These are phyloP conservation scores for Drosophila ambigua DNA, from an alignment of 1,140 invertebrate species.

Conservation along the genomic window DNA sequence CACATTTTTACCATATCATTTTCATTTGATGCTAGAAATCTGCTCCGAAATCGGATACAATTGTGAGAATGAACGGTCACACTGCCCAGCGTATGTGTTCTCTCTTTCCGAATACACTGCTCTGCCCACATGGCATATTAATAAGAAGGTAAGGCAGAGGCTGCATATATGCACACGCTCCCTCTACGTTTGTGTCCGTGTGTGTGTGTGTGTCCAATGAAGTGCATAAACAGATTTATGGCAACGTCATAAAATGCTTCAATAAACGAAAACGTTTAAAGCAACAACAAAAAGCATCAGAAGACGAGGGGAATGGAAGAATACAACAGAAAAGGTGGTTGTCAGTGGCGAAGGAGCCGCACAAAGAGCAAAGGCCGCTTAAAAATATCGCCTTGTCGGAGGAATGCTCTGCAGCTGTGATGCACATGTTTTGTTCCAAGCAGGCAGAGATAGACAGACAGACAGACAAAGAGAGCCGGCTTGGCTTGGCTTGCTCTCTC, in stretches of 20 bases:
- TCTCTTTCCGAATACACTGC: background rate
- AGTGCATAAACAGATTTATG: conserved; percentile 81
- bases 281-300: conserved; percentile 12
- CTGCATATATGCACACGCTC: background rate
- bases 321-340: conserved; percentile 65
- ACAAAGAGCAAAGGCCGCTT: conserved; percentile 69
- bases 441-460: conserved; percentile 19
- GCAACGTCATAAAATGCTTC: conserved; percentile 80
- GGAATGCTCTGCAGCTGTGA: conserved; percentile 67
- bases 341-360: conserved; percentile 65
- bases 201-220: conserved; percentile 52
- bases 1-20: too few relatives aligned
- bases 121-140: too few relatives aligned
- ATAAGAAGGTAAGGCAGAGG: too few relatives aligned
- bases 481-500: conserved; percentile 32
- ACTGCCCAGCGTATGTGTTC: conserved; percentile 10
- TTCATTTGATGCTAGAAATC: background rate
- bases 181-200: background rate
- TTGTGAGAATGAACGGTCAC: conserved; percentile 10
- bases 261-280: conserved; percentile 76
- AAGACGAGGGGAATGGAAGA: conserved; percentile 19
- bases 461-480: conserved; percentile 45
- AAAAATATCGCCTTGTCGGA: conserved; percentile 26
- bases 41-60: background rate
- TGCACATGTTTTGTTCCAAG: conserved; percentile 61